These are phyloP conservation scores for Molossus alvarezi DNA, from an alignment of 2,797 vertebrate genomes.

Conservation along the genomic window DNA sequence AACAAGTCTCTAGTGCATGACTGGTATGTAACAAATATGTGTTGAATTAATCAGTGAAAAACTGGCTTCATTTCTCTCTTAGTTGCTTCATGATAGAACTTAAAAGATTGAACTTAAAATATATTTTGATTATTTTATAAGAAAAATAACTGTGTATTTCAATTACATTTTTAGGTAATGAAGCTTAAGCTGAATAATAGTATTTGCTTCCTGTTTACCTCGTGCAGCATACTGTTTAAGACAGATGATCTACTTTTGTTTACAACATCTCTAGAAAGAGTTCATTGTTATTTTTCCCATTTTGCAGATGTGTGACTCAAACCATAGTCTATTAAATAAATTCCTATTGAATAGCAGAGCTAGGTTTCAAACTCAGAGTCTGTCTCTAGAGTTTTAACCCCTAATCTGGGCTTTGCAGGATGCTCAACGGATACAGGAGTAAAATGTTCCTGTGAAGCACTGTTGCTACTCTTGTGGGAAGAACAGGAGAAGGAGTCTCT, in stretches of 20 bases:
- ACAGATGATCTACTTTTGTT: background rate
- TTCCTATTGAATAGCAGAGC: background rate
- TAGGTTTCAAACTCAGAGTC: background rate
- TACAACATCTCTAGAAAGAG: background rate
- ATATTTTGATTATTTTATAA: background rate
- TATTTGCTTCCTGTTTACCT: background rate
- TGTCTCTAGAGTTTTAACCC: background rate
- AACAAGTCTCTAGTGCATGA: background rate
- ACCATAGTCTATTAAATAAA: background rate
- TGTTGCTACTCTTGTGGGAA: background rate
- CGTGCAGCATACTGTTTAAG: background rate
- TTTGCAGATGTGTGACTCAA: conserved; percentile 22
- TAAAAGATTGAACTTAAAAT: conserved; percentile 46
- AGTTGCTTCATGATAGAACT: background rate
- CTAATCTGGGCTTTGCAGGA: background rate
- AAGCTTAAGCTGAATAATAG: background rate
- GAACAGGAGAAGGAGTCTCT: background rate
- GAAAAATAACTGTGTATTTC: background rate
- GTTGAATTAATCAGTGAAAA: background rate
- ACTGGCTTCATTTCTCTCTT: background rate
- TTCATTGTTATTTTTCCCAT: background rate
- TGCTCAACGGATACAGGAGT: background rate
- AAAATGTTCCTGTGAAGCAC: background rate
- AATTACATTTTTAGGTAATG: background rate
- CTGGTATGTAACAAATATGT: background rate